Evolutionary conservation across 2,888 invertebrate species (phyloP), one percentile per base, ranked within the genome.

Genomic region (Aleiodes leptofemur): DNA sequence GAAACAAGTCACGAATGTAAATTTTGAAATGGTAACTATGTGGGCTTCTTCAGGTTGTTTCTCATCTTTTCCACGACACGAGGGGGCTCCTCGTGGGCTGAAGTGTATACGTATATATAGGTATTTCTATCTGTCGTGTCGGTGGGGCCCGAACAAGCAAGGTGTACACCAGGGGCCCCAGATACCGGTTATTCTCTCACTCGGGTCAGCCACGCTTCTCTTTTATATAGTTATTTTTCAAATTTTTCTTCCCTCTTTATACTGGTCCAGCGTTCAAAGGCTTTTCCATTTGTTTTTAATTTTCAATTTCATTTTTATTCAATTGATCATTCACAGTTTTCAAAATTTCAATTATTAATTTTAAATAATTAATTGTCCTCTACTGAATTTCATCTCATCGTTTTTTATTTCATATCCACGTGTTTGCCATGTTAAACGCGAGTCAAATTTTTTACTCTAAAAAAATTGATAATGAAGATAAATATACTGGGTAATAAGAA

Each of bases 101-200:
- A 9, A 43, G 43, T 9, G 9, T 43, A 11, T 43, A 11, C 7
- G 9, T 11, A 11, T 11, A 11, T 43, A 11, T 16, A 34, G 68
- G 66, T 72, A 31, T 59, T 66, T 51, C 69, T 55, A 31, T n/a
- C 56, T 55, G 31, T 56, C 59, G 61, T 43, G 43, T 11, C 43
- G 55, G 23, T 2, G 23, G 23, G 38, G 31, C 59, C 56, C 48
- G 31, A 38, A 69, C 53, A 43, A 43, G 59, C 59, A 68, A 72
- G 71, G 75, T 75, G 68, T 75, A 75, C 71, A 71, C 59, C 9
- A 14, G 68, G 68, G 71, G 73, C 78, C 69, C 71, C 77, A 78
- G 76, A 78, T 80, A 80, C 78, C 76, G 80, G 80, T 80, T 74
- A 74, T 74, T 74, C 74, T 72, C 59, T 72, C 73, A 66, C 76